Conservation (phyloP, 2,888 invertebrate species). For the Trachelus tabidus region DNA sequence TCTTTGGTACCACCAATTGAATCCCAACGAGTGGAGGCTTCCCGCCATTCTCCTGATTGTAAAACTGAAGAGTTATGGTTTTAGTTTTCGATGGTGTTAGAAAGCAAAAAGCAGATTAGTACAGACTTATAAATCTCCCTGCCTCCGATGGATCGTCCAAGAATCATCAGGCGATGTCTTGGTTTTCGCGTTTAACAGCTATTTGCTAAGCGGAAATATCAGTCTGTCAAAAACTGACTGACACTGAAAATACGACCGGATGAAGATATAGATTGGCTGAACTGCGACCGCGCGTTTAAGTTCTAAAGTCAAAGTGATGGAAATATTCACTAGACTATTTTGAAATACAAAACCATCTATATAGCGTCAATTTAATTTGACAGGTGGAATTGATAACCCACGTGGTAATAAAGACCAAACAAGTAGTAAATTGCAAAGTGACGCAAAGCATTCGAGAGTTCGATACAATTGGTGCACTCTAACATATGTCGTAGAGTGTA, state of each 20-base stretch:
- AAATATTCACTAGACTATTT: too few species aligned
- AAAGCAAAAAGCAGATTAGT: not conserved
- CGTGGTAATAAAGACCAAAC: not conserved
- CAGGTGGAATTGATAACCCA: too few species aligned
- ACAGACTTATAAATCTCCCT: not conserved
- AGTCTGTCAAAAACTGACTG: not conserved
- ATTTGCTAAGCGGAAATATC: not conserved
- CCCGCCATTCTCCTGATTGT: slow-evolving; percentile 66
- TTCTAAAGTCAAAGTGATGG: too few species aligned
- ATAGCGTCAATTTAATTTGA: too few species aligned
- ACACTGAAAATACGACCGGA: not conserved
- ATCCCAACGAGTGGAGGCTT: slow-evolving; percentile 64
- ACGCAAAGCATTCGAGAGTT: not conserved
- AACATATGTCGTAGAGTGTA: not conserved
- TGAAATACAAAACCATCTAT: too few species aligned
- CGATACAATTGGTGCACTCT: not conserved
- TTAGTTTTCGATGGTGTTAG: not conserved
- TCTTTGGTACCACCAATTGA: slow-evolving; percentile 62
- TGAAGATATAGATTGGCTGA: too few species aligned
- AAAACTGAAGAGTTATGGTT: slow-evolving; percentile 56
- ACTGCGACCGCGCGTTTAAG: too few species aligned
- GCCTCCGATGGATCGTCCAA: not conserved
- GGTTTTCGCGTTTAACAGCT: not conserved
- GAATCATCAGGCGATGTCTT: not conserved
- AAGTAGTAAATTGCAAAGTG: not conserved